Base-by-base conservation (phyloP, 2,797 vertebrate species). In the Borostomias antarcticus region DNA sequence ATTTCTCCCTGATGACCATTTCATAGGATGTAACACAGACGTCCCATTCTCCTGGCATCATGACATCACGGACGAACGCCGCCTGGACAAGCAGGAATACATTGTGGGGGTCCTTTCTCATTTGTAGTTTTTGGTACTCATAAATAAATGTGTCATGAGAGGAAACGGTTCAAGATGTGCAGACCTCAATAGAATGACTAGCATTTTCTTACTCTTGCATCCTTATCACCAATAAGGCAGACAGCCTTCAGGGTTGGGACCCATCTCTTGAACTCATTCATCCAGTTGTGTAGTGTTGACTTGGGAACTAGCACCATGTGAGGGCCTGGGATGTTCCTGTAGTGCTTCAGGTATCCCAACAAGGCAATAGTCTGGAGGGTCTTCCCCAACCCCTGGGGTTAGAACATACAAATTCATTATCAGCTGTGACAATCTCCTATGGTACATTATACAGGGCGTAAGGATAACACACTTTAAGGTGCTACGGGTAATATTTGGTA, bases 251-350 rank as follows among this genome's bases (percentile, higher is more conserved):
- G 78, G 0, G 93, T 91, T 0, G 94, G 94, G 48, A 95, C 92
- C 94, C 94, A 95, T 68, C 92, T 93, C 69, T 95, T 95, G 85
- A 95, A 95, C 70, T 95, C 94, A 54, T 94, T 94, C 93, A 95
- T 95, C 94, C 94, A 95, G 74, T 95, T 95, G 75, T 95, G 93
- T 62, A 95, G 83, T 25, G 94, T 95, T 53, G 94, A 95, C 75
- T 95, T 95, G 60, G 94, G 94, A 68, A 95, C 94, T 78, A 95
- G 88, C 69, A 95, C 94, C 94, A 95, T 95, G 79, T 95, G 94
- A n/a, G 94, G 94, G 62, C 94, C 94, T 3, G 94, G 94, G 85
- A 94, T 93, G 83, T 94, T 95, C 66, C 94, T 83, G 85, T 94
- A 95, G 83, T 95, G 93, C 74, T 95, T 95, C 88, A 95, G 86